A percentile compares a stretch with the other conserved stretches of the same genome.
Evolutionary conservation across 2,888 invertebrate species (phyloP).

Genomic region (Pomacea canaliculata): DNA sequence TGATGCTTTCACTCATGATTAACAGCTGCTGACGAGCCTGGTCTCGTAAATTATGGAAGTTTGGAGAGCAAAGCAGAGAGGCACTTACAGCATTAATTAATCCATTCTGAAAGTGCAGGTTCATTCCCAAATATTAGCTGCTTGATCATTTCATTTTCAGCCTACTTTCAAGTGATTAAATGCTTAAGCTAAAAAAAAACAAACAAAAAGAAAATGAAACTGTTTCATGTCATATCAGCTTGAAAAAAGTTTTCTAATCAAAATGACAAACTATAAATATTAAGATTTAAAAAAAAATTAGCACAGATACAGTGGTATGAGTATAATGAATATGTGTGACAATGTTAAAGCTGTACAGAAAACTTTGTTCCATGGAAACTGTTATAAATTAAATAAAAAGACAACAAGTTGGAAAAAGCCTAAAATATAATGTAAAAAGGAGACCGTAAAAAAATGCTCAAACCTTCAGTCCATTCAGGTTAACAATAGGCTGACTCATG

Average conservation of each 20-base stretch:
- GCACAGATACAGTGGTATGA: no score
- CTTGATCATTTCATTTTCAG: no score
- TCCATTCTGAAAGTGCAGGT: conserved; percentile 46
- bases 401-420: no score
- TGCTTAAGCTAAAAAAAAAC: neutral
- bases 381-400: no score
- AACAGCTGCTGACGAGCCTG: conserved; percentile 51
- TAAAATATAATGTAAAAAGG: no score
- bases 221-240: no score
- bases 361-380: no score
- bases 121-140: neutral
- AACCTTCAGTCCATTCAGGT: conserved; percentile 57
- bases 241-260: no score
- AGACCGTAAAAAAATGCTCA: neutral
- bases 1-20: conserved; percentile 52
- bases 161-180: neutral
- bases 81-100: conserved; percentile 62
- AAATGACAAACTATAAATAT: no score
- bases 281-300: no score
- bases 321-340: no score
- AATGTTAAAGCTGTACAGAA: no score
- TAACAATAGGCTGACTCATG: conserved; percentile 41
- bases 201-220: neutral
- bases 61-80: conserved; percentile 65
- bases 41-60: conserved; percentile 60